These are phyloP conservation scores for Ceratina calcarata DNA, from an alignment of 1,140 invertebrate genomes.

Conservation along the genomic window DNA sequence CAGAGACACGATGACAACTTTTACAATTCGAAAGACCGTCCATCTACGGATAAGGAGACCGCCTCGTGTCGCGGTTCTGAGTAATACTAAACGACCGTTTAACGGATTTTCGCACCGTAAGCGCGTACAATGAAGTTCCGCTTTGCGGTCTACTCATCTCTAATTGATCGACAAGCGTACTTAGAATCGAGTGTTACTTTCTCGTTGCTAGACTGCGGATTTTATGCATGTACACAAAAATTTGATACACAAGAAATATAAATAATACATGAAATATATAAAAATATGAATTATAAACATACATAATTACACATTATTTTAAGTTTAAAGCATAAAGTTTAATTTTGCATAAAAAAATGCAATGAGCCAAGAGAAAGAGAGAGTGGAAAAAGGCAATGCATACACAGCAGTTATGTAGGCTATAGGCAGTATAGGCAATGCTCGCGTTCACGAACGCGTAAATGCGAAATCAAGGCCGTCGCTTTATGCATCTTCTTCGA, in stretches of 20 bases:
- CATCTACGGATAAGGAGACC: no score
- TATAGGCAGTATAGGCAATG: slow-evolving; percentile 22
- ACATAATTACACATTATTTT: no score
- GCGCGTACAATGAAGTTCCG: slow-evolving; percentile 72
- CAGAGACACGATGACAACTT: neutral
- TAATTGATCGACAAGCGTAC: slow-evolving; percentile 56
- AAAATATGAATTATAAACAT: no score
- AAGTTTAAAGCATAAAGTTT: no score
- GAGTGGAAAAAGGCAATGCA: neutral
- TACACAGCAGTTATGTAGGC: slow-evolving; percentile 40
- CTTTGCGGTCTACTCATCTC: slow-evolving; percentile 65
- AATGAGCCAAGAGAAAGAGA: neutral
- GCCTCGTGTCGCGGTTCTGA: slow-evolving; percentile 16
- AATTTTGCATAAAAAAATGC: slow-evolving; percentile 9
- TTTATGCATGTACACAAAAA: no score
- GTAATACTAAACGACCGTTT: slow-evolving; percentile 50
- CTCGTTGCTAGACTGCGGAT: no score
- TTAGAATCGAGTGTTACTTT: no score
- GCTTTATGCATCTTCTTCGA: slow-evolving; percentile 46
- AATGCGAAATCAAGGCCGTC: slow-evolving; percentile 49
- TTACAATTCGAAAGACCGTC: slow-evolving; percentile 12
- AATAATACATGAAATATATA: no score
- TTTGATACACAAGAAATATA: no score
- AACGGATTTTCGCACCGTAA: slow-evolving; percentile 64
- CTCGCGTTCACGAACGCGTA: slow-evolving; percentile 45